These are phyloP conservation scores for Idaea dimidiata DNA, from an alignment of 2,888 invertebrate genomes.

Conservation along the genomic window DNA sequence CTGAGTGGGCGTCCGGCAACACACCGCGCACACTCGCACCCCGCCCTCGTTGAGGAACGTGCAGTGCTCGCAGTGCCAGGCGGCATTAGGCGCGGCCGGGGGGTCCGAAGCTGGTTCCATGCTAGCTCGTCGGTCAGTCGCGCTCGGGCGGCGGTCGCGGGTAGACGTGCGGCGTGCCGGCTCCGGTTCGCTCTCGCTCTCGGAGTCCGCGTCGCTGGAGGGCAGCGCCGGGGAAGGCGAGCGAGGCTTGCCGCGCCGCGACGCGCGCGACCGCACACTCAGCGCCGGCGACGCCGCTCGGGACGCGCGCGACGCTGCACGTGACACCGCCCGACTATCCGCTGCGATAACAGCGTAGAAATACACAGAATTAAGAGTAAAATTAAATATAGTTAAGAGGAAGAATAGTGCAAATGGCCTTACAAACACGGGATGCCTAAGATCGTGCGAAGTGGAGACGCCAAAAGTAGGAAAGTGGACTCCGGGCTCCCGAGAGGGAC, in stretches of 20 bases:
- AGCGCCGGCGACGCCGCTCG: conserved; percentile 85
- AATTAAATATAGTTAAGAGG: too few relatives aligned
- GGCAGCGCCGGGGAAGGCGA: conserved; percentile 67
- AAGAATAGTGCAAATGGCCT: too few relatives aligned
- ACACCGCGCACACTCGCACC: conserved; percentile 89
- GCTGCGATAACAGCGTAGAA: too few relatives aligned
- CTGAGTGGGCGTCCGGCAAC: conserved; percentile 92
- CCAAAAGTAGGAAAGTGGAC: too few relatives aligned
- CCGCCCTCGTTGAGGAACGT: conserved; percentile 92
- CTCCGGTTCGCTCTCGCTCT: conserved; percentile 67
- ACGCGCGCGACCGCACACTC: conserved; percentile 86
- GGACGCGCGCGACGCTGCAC: conserved; percentile 81
- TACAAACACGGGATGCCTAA: too few relatives aligned
- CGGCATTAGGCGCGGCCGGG: conserved; percentile 78
- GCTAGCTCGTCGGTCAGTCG: too few relatives aligned
- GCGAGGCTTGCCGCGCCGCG: conserved; percentile 72
- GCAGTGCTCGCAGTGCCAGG: conserved; percentile 95
- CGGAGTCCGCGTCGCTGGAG: conserved; percentile 83
- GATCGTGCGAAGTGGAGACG: too few relatives aligned
- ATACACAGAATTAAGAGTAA: too few relatives aligned
- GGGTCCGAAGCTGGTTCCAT: neutral
- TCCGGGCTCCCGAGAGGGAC: too few relatives aligned
- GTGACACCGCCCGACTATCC: conserved; percentile 69
- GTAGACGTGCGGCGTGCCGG: conserved; percentile 17
- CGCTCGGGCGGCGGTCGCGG: too few relatives aligned